phyloP scores from a whole-genome alignment of 2,113 vertebrate genomes.

The Lichenostomus cassidix region DNA sequence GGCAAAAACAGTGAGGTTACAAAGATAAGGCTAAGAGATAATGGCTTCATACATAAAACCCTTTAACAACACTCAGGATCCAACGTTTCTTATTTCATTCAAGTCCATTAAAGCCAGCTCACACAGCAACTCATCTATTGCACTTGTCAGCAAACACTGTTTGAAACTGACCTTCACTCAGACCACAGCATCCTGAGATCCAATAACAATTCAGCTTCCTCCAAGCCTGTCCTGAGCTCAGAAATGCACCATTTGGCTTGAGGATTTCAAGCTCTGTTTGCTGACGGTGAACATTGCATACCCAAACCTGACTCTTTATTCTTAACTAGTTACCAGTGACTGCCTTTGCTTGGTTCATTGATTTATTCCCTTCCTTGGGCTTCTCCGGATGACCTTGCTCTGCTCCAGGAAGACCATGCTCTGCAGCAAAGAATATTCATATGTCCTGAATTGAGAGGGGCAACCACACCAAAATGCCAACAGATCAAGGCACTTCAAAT shows the following conservation, averaged over 20 bases:
- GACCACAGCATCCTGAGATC: neutral
- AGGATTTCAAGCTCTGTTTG: conserved; percentile 12
- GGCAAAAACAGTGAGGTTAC: neutral
- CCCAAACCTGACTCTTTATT: neutral
- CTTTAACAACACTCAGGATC: neutral
- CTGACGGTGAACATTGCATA: neutral
- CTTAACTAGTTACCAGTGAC: neutral
- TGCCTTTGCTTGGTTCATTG: neutral
- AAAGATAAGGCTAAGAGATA: neutral
- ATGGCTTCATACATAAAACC: neutral
- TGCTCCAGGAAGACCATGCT: neutral
- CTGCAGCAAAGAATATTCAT: neutral
- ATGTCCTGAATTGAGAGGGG: neutral
- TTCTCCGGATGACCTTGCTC: neutral
- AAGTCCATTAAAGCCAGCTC: neutral
- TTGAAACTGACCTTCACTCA: conserved; percentile 29
- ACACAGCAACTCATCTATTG: neutral
- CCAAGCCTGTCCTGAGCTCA: neutral
- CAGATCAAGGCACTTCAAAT: neutral
- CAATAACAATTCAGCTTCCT: neutral
- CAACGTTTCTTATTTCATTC: neutral
- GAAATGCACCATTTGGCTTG: neutral
- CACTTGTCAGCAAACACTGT: neutral
- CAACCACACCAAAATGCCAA: neutral
- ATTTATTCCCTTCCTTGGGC: neutral